phyloP scores from a whole-genome alignment of 2,888 invertebrate species.

The Terebella lapidaria region DNA sequence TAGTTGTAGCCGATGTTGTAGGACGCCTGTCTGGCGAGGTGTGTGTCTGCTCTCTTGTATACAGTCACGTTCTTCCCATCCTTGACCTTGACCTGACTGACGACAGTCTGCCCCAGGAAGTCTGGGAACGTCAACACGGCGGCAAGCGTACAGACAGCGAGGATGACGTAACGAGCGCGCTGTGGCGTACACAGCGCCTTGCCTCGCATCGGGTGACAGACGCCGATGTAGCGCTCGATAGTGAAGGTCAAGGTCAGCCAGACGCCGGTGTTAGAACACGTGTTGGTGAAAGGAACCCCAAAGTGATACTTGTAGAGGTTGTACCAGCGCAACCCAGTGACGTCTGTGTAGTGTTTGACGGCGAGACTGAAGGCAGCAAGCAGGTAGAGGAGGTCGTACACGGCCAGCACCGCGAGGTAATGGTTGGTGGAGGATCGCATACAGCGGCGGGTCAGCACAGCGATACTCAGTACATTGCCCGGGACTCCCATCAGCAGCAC shows the following conservation, averaged over 20 bases:
- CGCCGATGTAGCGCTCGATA: constrained; percentile 71
- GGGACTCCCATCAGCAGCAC: constrained; percentile 40
- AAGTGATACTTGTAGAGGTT: constrained; percentile 49
- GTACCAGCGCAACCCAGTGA: constrained; percentile 10
- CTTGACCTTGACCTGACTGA: neutral
- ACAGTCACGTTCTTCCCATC: neutral
- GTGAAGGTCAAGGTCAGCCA: constrained; percentile 74
- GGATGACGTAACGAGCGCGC: constrained; percentile 65
- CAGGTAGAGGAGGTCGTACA: constrained; percentile 68
- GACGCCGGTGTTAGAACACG: constrained; percentile 65
- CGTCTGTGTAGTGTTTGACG: constrained; percentile 12
- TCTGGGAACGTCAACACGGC: constrained; percentile 62
- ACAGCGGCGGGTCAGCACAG: constrained; percentile 41
- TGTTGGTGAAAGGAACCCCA: constrained; percentile 63
- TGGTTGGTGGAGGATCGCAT: constrained; percentile 49
- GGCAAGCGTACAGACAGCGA: constrained; percentile 61
- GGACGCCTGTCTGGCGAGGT: constrained; percentile 3
- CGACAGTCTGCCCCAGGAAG: constrained; percentile 60
- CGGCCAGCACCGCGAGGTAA: constrained; percentile 69
- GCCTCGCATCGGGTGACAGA: constrained; percentile 69
- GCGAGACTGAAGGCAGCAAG: constrained; percentile 56
- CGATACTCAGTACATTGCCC: constrained; percentile 46
- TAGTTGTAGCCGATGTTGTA: constrained; percentile 13
- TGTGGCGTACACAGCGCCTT: constrained; percentile 66
- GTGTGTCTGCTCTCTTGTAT: neutral